Evolutionary conservation across 2,113 vertebrate species (phyloP).

Genomic region (Lagopus leucura): DNA sequence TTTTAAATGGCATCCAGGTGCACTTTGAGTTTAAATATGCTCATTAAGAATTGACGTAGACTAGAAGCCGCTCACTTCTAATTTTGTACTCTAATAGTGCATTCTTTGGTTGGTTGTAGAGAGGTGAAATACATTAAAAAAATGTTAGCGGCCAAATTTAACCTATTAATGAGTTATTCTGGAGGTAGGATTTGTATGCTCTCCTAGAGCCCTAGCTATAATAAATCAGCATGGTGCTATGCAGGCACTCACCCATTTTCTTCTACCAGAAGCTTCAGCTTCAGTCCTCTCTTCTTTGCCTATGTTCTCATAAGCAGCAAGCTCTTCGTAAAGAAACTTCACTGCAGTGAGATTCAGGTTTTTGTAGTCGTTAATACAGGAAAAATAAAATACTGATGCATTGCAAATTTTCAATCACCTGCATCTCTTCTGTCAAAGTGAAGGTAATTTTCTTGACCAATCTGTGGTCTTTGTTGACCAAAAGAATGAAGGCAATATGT

Average conservation of each 20-base stretch:
- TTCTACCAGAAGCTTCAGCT: neutral
- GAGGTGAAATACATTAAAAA: conserved; percentile 39
- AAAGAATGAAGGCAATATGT: neutral
- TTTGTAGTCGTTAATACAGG: neutral
- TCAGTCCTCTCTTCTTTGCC: conserved; percentile 29
- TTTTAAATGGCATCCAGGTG: neutral
- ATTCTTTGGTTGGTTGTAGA: conserved; percentile 16
- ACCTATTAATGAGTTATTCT: conserved; percentile 27
- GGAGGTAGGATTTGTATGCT: neutral
- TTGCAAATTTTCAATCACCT: neutral
- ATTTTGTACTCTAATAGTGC: neutral
- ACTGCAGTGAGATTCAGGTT: neutral
- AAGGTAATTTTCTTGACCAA: neutral
- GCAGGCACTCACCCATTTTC: conserved; percentile 20
- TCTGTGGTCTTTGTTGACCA: neutral
- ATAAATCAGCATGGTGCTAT: neutral
- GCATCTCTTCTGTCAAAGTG: neutral
- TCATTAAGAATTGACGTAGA: neutral
- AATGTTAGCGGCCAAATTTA: conserved; percentile 36
- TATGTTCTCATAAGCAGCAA: neutral
- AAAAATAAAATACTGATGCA: neutral
- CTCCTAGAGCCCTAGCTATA: neutral
- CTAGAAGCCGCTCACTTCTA: neutral
- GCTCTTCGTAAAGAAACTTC: neutral
- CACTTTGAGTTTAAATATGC: neutral